These are phyloP conservation scores for Drosophila anceps DNA, from an alignment of 2,888 invertebrate genomes.

Conservation along the genomic window DNA sequence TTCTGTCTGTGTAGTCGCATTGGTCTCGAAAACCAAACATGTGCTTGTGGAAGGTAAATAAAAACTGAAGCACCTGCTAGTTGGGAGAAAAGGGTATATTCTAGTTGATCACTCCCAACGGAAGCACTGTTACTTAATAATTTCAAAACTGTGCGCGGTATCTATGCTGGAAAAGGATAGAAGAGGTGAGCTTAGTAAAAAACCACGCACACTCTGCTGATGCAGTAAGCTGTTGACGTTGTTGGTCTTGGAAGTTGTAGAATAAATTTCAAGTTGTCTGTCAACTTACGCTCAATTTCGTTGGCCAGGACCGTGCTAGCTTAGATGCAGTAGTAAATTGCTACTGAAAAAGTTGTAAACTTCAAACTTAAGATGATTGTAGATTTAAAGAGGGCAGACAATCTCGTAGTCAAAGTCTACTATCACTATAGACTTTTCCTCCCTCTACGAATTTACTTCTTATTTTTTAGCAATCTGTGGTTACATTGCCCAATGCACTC, in stretches of 20 bases:
- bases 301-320: conserved; percentile 45
- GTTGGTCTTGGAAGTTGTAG: conserved; percentile 32
- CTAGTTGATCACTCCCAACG: neutral
- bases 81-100: neutral
- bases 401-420: neutral
- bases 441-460: too few species aligned
- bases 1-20: too few species aligned
- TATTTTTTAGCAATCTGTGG: neutral
- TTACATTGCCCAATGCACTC: neutral
- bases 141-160: conserved; percentile 32
- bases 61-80: neutral
- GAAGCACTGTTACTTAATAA: neutral
- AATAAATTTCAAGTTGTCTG: conserved; percentile 66
- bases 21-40: neutral
- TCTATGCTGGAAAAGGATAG: conserved; percentile 1
- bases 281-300: conserved; percentile 75
- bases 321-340: conserved; percentile 25
- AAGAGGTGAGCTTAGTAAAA: conserved; percentile 21
- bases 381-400: conserved; percentile 27
- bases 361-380: conserved; percentile 38
- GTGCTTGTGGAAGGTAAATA: neutral
- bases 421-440: neutral
- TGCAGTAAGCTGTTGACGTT: conserved; percentile 27
- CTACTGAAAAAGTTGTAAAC: conserved; percentile 43
- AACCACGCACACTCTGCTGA: conserved; percentile 14